Percentiles rank a stretch among this genome's conserved stretches.
Conservation (phyloP, 2,888 invertebrate species). For the Hyles lineata region DNA sequence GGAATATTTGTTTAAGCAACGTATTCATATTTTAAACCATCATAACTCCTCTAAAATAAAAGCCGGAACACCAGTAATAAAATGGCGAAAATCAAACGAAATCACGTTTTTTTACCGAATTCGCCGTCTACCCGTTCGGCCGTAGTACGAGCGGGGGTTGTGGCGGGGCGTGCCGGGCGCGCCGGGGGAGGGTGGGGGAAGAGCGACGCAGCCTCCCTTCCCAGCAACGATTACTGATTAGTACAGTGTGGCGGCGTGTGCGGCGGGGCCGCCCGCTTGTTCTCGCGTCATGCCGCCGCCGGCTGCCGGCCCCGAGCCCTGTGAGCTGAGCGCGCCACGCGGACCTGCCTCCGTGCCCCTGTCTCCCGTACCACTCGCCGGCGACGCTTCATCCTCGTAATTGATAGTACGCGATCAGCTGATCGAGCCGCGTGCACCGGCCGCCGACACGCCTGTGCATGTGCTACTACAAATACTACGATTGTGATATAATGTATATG, state of each 20-base stretch:
- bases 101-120: slow-evolving; percentile 49
- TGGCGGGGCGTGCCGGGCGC: slow-evolving; percentile 33
- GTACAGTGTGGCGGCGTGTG: slow-evolving; percentile 75
- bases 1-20: too few species aligned
- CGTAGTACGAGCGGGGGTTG: slow-evolving; percentile 70
- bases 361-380: not conserved
- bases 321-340: slow-evolving; percentile 20
- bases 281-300: slow-evolving; percentile 69
- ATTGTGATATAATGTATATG: slow-evolving; percentile 71
- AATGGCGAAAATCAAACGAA: slow-evolving; percentile 30
- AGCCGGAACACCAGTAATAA: not conserved
- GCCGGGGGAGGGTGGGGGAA: slow-evolving; percentile 49
- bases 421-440: slow-evolving; percentile 65
- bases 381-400: slow-evolving; percentile 21
- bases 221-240: slow-evolving; percentile 86
- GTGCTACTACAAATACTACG: slow-evolving; percentile 73
- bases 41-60: not conserved
- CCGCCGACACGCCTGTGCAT: slow-evolving; percentile 67
- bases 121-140: slow-evolving; percentile 56
- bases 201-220: slow-evolving; percentile 82
- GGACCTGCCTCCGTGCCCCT: not conserved
- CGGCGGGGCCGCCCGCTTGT: slow-evolving; percentile 74
- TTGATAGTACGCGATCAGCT: slow-evolving; percentile 63
- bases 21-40: not conserved
- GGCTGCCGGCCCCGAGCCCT: slow-evolving; percentile 44